Percentiles rank a stretch among this genome's conserved stretches.
phyloP scores from a whole-genome alignment of 92 coral and sea anemone genomes.

The Actinernus sp. region DNA sequence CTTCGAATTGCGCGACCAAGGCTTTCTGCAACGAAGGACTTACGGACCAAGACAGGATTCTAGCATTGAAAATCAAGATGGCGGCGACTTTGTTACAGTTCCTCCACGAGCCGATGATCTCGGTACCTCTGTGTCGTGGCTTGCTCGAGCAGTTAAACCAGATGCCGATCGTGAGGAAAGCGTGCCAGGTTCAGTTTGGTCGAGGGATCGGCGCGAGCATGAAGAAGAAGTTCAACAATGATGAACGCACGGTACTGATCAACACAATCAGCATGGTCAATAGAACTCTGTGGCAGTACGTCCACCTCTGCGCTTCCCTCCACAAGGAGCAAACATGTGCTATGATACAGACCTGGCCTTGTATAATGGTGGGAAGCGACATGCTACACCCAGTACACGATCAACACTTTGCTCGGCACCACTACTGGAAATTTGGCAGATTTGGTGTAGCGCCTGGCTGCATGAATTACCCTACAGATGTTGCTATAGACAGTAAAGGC shows the following conservation, averaged over 20 bases:
- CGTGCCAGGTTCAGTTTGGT: slow-evolving; percentile 7
- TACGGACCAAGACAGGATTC: slow-evolving; percentile 10
- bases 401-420: background rate
- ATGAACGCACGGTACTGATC: slow-evolving; percentile 1
- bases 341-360: background rate
- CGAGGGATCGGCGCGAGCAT: background rate
- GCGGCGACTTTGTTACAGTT: slow-evolving; percentile 17
- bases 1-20: slow-evolving; percentile 18
- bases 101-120: background rate
- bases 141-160: slow-evolving; percentile 8
- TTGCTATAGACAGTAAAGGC: background rate
- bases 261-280: slow-evolving; percentile 4
- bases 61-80: slow-evolving; percentile 30
- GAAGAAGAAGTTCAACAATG: slow-evolving; percentile 1
- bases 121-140: slow-evolving; percentile 21
- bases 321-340: too few species aligned
- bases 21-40: slow-evolving; percentile 28
- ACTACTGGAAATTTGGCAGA: slow-evolving; percentile 2
- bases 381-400: background rate
- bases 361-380: background rate
- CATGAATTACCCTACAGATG: background rate
- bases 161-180: slow-evolving; percentile 7
- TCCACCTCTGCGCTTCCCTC: slow-evolving; percentile 2
- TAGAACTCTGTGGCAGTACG: slow-evolving; percentile 14
- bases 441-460: background rate